phyloP scores from a whole-genome alignment of 1,140 invertebrate species.

The Leptinotarsa undecemlineata region DNA sequence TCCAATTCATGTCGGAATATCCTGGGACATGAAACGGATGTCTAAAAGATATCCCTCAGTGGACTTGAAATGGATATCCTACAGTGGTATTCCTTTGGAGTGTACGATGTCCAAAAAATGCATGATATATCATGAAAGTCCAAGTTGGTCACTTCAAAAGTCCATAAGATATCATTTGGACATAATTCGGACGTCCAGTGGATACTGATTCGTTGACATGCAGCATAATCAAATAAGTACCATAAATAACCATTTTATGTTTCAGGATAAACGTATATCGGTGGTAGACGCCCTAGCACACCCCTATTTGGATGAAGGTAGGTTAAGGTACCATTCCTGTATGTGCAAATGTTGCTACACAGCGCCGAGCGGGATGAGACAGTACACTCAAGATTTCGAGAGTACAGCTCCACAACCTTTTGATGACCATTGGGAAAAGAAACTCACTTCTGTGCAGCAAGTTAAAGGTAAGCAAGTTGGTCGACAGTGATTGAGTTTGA shows the following conservation, averaged over 20 bases:
- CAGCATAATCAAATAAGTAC: too few relatives aligned
- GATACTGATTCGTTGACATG: too few relatives aligned
- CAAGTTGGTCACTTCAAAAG: too few relatives aligned
- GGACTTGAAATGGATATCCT: too few relatives aligned
- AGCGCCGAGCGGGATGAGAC: conserved; percentile 72
- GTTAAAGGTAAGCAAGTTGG: conserved; percentile 78
- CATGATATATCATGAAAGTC: too few relatives aligned
- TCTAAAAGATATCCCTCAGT: too few relatives aligned
- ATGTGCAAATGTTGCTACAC: conserved; percentile 98
- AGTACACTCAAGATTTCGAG: conserved; percentile 93
- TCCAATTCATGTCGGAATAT: background rate
- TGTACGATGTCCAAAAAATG: too few relatives aligned
- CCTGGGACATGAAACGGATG: too few relatives aligned
- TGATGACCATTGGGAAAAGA: conserved; percentile 93
- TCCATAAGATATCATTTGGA: too few relatives aligned
- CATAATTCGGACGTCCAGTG: too few relatives aligned
- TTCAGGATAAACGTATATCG: conserved; percentile 88
- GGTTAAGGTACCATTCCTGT: conserved; percentile 97
- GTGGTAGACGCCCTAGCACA: conserved; percentile 93
- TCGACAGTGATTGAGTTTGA: too few relatives aligned
- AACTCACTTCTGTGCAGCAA: conserved; percentile 87
- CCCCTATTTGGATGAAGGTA: conserved; percentile 96
- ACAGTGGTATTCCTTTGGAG: too few relatives aligned
- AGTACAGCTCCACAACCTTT: conserved; percentile 86
- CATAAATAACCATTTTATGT: conserved; percentile 8